Base-by-base conservation (phyloP, 2,888 invertebrate genomes). In the Ferdinandea cuprea region DNA sequence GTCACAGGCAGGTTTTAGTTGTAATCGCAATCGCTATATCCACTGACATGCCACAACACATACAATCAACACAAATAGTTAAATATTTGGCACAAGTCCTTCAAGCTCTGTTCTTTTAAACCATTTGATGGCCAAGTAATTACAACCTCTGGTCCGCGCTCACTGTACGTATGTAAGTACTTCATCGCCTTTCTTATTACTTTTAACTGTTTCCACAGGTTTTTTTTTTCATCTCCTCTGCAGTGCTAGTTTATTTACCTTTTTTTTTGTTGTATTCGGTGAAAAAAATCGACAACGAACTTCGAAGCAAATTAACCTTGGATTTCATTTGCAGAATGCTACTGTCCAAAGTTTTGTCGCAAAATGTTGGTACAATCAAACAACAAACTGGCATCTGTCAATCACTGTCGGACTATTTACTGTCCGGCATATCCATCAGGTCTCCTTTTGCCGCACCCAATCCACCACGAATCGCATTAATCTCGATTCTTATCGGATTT, bases 401-500 rank as follows among this genome's bases (percentile, higher is more conserved):
- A 61, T 61, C 61, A 61, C 32, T 46, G 61, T 61, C 32, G 8
- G 46, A 46, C 61, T 35, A 61, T 46, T 61, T 46, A 61, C 44
- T 61, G 46, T 46, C 61, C 32, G 5, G 30, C 13, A 46, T 46
- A 46, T 61, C 61, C 32, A 19, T 21, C 44, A 44, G 44, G 9
- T 44, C 19, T 32, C 13, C 6, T 19, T 13, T 8, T 46, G 52
- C 65, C 65, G 52, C 65, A 42, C 65, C 65, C 65, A 52, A 13
- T 52, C 19, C 40, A 13, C 15, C 11, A 30, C 50, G n/a, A 50
- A 52, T 65, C 50, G 28, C 65, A 65, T 65, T 52, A 65, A 65
- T 65, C 65, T 52, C 40, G n/a, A 11, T 11, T 48, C 28, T 65
- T 63, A 50, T 66, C 66, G 15, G 48, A 65, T 77, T 65, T 40